A percentile compares a stretch with the other conserved stretches of the same genome.
phyloP scores from a whole-genome alignment of 2,888 invertebrate species.

The Sylvicola cinctus region DNA sequence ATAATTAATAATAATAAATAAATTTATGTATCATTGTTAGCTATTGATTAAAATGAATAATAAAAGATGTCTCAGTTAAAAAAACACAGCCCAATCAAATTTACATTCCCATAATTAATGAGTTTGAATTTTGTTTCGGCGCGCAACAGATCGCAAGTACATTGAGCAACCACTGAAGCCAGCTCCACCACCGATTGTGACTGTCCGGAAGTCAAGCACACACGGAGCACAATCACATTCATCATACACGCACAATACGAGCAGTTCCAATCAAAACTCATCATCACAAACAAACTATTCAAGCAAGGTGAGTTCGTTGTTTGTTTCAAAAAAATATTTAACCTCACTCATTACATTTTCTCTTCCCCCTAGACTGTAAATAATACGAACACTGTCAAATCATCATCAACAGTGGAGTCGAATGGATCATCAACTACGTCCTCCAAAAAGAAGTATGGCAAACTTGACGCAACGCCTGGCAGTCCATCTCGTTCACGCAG shows the following conservation, averaged over 20 bases:
- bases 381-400: conserved; percentile 16
- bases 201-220: conserved; percentile 37
- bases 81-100: too few species aligned
- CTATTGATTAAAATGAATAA: too few species aligned
- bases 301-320: conserved; percentile 3
- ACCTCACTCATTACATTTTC: not conserved
- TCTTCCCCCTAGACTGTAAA: conserved; percentile 11
- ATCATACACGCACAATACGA: too few species aligned
- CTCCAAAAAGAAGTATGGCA: conserved; percentile 42
- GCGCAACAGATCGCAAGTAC: conserved; percentile 59
- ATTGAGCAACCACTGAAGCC: conserved; percentile 66
- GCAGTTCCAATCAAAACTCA: not conserved
- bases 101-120: too few species aligned
- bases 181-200: conserved; percentile 46
- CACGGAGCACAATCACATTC: too few species aligned
- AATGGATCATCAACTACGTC: conserved; percentile 14
- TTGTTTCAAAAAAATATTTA: not conserved
- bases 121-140: too few species aligned
- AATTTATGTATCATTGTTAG: too few species aligned
- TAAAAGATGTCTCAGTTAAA: too few species aligned
- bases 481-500: conserved; percentile 73
- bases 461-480: conserved; percentile 46
- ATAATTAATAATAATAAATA: too few species aligned
- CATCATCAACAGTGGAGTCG: conserved; percentile 10
- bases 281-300: conserved; percentile 4